Evolutionary conservation across 2,113 vertebrate genomes (phyloP), one percentile per base, ranked within the genome.

Genomic region (Oncorhynchus mykiss): DNA sequence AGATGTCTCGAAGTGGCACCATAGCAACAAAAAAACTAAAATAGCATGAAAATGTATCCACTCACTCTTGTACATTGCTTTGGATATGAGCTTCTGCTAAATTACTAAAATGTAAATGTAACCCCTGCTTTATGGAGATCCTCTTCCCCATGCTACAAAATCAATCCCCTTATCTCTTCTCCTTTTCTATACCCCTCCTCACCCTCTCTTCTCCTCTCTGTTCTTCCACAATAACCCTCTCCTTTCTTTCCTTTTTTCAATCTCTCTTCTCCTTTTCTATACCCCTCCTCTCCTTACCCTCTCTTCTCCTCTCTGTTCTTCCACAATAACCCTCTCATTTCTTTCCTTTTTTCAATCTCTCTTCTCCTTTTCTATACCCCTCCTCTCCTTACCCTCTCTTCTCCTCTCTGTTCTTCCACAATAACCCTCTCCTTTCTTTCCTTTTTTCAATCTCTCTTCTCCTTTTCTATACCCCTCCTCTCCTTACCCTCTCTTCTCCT

Each of bases 1-100:
- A 71, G 82, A 83, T 45, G 34, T 83, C 75, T 70, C 68, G 20
- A 51, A 77, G 65, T 70, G 31, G 64, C 76, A 77, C 73, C 24
- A 57, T 45, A 45, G 39, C 39, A 45, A 45, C 39, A 45, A 12
- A 45, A 45, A 11, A 45, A 45, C 9, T 45, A 45, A 45, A 45
- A 45, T 45, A 45, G 39, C 11, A 45, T 45, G 9, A 45, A 45
- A 12, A 45, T 3, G 39, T 45, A 45, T 45, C 8, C 8, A 45
- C 9, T 39, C 39, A 39, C 7, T 39, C 9, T 2, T 45, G 39
- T 45, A 45, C 39, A 9, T 45, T 11, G 8, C 9, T 45, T 9
- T 45, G 39, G 39, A 11, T 45, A 45, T 2, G 39, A 39, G 39
- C 8, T 39, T 39, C 39, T 39, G 39, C 39, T 39, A 9, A 39